Conservation (phyloP, 2,888 invertebrate genomes). For the Amiota minor region DNA sequence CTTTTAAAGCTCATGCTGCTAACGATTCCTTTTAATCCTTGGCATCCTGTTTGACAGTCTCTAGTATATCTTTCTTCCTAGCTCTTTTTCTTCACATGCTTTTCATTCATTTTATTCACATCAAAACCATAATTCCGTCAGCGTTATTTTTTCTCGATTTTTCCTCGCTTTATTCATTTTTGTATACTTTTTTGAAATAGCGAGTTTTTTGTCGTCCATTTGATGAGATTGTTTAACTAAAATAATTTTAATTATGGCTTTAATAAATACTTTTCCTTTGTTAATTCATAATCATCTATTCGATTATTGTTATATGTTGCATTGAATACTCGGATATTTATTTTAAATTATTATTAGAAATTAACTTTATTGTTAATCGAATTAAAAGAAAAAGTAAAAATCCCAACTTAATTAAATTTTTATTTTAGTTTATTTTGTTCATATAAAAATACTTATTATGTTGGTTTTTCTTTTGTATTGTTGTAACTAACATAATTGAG, state of each 20-base stretch:
- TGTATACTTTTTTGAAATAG: conserved; percentile 30
- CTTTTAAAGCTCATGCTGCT: conserved; percentile 19
- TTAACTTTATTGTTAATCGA: background rate
- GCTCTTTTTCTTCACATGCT: background rate
- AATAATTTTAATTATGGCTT: conserved; percentile 62
- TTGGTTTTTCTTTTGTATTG: too few relatives aligned
- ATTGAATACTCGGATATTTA: background rate
- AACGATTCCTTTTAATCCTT: conserved; percentile 60
- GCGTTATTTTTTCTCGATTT: background rate
- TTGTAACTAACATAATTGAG: conserved; percentile 14
- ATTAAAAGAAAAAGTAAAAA: background rate
- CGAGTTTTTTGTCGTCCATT: conserved; percentile 42
- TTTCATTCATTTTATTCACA: conserved; percentile 17
- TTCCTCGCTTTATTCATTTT: background rate
- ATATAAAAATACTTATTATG: too few relatives aligned
- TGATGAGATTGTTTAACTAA: conserved; percentile 47
- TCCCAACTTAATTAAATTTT: background rate
- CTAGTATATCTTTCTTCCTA: background rate
- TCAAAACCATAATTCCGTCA: conserved; percentile 24
- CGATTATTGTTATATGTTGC: background rate
- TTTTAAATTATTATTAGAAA: conserved; percentile 1
- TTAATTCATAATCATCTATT: conserved; percentile 37
- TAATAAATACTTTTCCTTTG: conserved; percentile 55
- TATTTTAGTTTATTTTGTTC: background rate
- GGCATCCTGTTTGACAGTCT: conserved; percentile 54